Evolutionary conservation across 2,113 vertebrate genomes (phyloP).

Genomic region (Microtus montanus): DNA sequence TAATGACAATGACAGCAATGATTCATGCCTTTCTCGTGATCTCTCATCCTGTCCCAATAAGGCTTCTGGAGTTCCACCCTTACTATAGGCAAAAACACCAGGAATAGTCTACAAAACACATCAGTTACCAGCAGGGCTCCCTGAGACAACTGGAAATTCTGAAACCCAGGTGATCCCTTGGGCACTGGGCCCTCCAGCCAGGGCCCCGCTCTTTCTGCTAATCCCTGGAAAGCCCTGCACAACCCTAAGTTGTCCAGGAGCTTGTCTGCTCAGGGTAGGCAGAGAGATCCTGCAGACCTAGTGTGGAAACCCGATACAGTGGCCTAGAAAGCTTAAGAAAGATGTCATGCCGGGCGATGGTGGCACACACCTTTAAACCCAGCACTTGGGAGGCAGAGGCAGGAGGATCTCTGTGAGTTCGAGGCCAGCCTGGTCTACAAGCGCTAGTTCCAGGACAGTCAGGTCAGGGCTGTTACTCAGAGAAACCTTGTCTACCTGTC

Average conservation of each 20-base stretch:
- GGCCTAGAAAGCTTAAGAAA: too few relatives aligned
- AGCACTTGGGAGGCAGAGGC: too few relatives aligned
- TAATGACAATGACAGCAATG: neutral
- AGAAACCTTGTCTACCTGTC: too few relatives aligned
- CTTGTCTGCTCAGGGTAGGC: neutral
- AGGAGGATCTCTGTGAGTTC: too few relatives aligned
- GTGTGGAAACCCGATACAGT: neutral
- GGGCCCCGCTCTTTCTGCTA: neutral
- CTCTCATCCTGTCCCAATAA: neutral
- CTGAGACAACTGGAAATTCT: too few relatives aligned
- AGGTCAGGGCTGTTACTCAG: too few relatives aligned
- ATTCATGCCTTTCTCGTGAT: neutral
- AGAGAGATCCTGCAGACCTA: neutral
- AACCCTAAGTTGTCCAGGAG: too few relatives aligned
- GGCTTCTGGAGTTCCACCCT: rapidly evolving
- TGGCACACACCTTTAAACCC: too few relatives aligned
- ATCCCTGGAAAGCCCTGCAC: neutral
- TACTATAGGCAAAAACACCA: too few relatives aligned
- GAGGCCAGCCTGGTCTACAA: too few relatives aligned
- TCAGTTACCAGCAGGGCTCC: neutral
- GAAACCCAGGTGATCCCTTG: neutral
- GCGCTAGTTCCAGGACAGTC: too few relatives aligned
- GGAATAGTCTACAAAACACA: neutral
- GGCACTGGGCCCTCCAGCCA: neutral
- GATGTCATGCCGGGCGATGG: rapidly evolving